Evolutionary conservation across 2,797 vertebrate species (phyloP).

Genomic region (Sebastes dallii): DNA sequence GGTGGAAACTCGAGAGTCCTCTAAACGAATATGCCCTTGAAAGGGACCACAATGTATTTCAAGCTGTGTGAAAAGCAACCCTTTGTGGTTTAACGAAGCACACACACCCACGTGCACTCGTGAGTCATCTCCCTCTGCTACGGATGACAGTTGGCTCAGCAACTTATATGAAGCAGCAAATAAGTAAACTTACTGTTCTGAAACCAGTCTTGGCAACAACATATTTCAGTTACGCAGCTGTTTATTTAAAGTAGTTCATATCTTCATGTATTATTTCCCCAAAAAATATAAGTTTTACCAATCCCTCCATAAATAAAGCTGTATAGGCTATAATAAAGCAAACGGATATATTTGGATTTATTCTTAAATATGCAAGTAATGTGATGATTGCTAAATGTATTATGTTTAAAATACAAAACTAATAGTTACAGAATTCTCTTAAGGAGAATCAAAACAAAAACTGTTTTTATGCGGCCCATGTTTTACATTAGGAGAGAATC

Average conservation of each 20-base stretch:
- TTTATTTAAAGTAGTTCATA: background rate
- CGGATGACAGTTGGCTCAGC: conserved; percentile 30
- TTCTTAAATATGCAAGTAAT: background rate
- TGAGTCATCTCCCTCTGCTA: conserved; percentile 38
- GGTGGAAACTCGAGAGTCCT: conserved; percentile 27
- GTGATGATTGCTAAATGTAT: background rate
- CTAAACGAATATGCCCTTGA: conserved; percentile 33
- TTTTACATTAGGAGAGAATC: background rate
- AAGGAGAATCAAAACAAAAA: background rate
- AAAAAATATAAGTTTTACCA: background rate
- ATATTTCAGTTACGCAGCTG: background rate
- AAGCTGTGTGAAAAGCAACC: conserved; percentile 18
- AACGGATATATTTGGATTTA: background rate
- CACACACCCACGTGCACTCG: conserved; percentile 13
- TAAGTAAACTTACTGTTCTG: background rate
- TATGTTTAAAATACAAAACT: background rate
- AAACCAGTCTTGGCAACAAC: conserved; percentile 10
- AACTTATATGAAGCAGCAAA: conserved; percentile 16
- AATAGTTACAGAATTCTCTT: background rate
- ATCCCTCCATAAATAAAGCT: background rate
- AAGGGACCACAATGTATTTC: conserved; percentile 35
- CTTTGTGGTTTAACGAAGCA: conserved; percentile 35
- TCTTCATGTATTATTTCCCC: background rate
- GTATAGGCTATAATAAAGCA: background rate
- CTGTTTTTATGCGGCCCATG: background rate